phyloP scores from a whole-genome alignment of 2,797 vertebrate species.

The Propithecus perrieri region DNA sequence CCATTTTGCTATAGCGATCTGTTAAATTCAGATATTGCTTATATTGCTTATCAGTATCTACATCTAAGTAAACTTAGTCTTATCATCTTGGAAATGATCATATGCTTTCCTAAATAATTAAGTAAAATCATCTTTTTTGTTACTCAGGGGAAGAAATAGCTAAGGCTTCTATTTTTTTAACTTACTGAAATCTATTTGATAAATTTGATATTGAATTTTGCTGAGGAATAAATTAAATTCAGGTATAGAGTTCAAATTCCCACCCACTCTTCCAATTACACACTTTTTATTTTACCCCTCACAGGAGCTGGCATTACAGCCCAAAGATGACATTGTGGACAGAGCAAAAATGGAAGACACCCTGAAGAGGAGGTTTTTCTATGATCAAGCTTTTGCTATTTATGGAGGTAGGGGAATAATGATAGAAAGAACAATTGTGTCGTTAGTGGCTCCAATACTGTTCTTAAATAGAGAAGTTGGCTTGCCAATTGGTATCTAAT shows the following conservation, averaged over 20 bases:
- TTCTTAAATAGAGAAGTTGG: neutral
- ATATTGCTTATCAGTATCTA: neutral
- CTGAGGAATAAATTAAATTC: neutral
- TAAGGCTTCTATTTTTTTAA: neutral
- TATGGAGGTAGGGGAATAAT: constrained; percentile 92
- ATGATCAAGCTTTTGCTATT: constrained; percentile 98
- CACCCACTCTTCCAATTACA: neutral
- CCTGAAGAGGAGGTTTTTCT: constrained; percentile 98
- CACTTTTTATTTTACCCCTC: neutral
- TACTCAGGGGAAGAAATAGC: neutral
- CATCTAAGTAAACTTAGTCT: neutral
- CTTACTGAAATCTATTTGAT: constrained; percentile 5
- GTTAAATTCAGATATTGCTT: neutral
- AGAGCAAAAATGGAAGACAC: constrained; percentile 98
- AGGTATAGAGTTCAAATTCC: neutral
- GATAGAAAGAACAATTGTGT: neutral
- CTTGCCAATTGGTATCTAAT: neutral
- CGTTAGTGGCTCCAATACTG: neutral
- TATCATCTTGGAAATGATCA: neutral
- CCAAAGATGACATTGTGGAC: constrained; percentile 98
- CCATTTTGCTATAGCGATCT: neutral
- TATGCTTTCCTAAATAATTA: constrained; percentile 23
- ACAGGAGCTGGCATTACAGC: constrained; percentile 95
- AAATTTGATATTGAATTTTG: constrained; percentile 44
- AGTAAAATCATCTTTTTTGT: constrained; percentile 1